Evolutionary conservation across 2,797 vertebrate genomes (phyloP).

Genomic region (Emys orbicularis): DNA sequence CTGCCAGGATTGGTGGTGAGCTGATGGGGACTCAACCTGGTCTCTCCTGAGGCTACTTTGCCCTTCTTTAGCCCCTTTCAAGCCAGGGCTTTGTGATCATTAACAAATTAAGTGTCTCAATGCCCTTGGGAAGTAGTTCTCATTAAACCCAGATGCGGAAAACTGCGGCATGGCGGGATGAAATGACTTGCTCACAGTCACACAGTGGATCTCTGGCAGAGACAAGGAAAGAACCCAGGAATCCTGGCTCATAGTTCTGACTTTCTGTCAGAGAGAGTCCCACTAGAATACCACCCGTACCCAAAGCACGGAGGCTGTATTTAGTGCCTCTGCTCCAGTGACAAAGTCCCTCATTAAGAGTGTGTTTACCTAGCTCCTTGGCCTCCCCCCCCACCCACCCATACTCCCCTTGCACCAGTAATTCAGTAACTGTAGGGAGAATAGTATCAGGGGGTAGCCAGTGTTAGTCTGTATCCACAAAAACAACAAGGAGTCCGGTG

Average conservation of each 20-base stretch:
- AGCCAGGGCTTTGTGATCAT: rapidly evolving
- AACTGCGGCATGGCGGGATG: rapidly evolving
- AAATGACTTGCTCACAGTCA: rapidly evolving
- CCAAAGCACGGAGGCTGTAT: no score
- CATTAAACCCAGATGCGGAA: background rate
- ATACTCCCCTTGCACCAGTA: background rate
- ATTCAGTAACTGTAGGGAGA: rapidly evolving
- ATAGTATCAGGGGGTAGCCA: no score
- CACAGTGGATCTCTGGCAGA: background rate
- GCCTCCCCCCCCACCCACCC: background rate
- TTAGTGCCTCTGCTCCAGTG: background rate
- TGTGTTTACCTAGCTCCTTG: rapidly evolving
- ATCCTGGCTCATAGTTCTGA: background rate
- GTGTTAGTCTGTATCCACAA: no score
- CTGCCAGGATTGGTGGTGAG: background rate
- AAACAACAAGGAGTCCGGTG: no score
- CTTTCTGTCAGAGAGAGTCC: rapidly evolving
- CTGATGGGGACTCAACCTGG: rapidly evolving
- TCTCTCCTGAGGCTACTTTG: rapidly evolving
- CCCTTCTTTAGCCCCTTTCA: rapidly evolving
- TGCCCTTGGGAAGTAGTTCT: background rate
- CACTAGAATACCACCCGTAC: background rate
- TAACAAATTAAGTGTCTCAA: background rate
- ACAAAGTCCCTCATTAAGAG: background rate
- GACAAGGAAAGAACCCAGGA: rapidly evolving